Percentiles rank a stretch among this genome's conserved stretches.
These are phyloP conservation scores for Physeter macrocephalus DNA, from an alignment of 2,113 vertebrate species.

Conservation along the genomic window DNA sequence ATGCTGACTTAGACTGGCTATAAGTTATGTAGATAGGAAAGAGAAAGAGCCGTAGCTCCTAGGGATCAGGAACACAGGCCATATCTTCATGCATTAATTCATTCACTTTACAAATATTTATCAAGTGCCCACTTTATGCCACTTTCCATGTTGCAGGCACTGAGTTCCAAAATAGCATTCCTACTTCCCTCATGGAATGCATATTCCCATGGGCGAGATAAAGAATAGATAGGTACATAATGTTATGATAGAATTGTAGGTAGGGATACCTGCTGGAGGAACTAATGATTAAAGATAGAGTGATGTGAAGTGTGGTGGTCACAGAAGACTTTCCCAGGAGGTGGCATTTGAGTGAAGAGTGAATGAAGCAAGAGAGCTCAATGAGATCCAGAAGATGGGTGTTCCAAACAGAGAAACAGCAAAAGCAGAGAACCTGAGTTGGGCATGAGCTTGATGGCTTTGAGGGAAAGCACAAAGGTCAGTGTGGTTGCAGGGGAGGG, in stretches of 20 bases:
- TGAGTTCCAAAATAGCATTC: neutral
- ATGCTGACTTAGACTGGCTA: constrained; percentile 37
- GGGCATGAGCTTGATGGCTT: neutral
- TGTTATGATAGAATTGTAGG: neutral
- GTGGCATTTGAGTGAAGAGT: neutral
- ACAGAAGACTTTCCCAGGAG: neutral
- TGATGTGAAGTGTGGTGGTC: neutral
- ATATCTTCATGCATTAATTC: constrained; percentile 1
- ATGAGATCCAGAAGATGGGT: neutral
- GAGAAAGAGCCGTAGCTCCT: neutral
- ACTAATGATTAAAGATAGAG: neutral
- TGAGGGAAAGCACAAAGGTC: neutral
- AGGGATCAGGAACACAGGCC: neutral
- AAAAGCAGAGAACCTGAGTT: neutral
- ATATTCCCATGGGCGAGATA: neutral
- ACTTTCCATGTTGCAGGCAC: neutral
- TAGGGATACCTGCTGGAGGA: neutral
- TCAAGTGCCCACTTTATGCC: neutral
- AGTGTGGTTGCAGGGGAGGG: neutral
- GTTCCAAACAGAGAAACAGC: neutral
- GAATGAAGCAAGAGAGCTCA: neutral
- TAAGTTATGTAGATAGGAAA: constrained; percentile 43
- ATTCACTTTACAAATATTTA: neutral
- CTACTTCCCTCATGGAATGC: neutral
- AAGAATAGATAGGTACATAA: neutral